Evolutionary conservation across 2,888 invertebrate species (phyloP).

Genomic region (Drosophila birchii): DNA sequence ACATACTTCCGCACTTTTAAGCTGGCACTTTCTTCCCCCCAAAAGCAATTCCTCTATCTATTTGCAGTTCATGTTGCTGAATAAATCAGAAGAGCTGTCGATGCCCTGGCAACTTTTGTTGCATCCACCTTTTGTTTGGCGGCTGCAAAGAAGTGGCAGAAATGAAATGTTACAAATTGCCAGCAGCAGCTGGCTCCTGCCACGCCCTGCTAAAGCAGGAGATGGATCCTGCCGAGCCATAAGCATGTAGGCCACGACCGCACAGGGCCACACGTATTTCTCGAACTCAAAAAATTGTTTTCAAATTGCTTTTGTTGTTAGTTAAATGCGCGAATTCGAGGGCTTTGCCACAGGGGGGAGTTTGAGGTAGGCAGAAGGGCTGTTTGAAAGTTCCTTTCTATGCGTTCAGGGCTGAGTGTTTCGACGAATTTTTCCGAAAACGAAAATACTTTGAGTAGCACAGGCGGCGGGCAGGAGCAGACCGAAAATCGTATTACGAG

Average conservation of each 20-base stretch:
- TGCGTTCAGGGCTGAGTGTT: slow-evolving; percentile 41
- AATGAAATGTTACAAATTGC: slow-evolving; percentile 49
- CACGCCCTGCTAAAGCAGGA: slow-evolving; percentile 29
- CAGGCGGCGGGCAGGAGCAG: slow-evolving; percentile 8
- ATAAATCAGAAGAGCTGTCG: slow-evolving; percentile 37
- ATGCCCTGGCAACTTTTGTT: slow-evolving; percentile 30
- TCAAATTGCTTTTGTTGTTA: slow-evolving; percentile 60
- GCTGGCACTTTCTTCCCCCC: background rate
- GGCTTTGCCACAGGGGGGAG: background rate
- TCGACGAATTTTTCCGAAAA: slow-evolving; percentile 53
- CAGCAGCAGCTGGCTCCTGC: slow-evolving; percentile 35
- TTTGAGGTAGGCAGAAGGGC: slow-evolving; percentile 13
- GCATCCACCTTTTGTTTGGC: slow-evolving; percentile 40
- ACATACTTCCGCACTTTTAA: background rate
- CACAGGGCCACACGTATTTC: slow-evolving; percentile 45
- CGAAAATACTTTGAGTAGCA: slow-evolving; percentile 29
- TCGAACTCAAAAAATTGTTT: slow-evolving; percentile 51
- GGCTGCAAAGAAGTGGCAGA: slow-evolving; percentile 15
- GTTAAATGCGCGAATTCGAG: slow-evolving; percentile 45
- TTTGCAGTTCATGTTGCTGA: slow-evolving; percentile 15
- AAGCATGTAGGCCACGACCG: slow-evolving; percentile 42
- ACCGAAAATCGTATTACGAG: slow-evolving; percentile 43
- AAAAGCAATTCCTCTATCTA: slow-evolving; percentile 1
- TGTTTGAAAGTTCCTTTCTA: slow-evolving; percentile 40
- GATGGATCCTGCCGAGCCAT: slow-evolving; percentile 21